phyloP scores from a whole-genome alignment of 2,888 invertebrate species.

The Argyresthia goedartella region DNA sequence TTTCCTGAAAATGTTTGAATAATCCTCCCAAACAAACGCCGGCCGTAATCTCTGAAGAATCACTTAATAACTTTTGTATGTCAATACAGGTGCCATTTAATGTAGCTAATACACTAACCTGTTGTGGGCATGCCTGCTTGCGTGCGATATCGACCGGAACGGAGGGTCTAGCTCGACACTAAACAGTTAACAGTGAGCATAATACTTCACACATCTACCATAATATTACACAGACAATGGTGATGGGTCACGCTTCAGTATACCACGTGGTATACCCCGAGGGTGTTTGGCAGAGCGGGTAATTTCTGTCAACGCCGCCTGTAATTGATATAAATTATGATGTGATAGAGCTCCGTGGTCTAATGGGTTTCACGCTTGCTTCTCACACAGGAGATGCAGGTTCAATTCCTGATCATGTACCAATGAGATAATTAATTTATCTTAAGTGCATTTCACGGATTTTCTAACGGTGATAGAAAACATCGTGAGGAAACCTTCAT shows the following conservation, averaged over 20 bases:
- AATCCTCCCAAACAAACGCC: too few species aligned
- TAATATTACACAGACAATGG: slow-evolving; percentile 1
- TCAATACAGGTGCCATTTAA: not conserved
- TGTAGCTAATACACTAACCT: not conserved
- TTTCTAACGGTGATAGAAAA: too few species aligned
- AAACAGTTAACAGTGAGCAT: not conserved
- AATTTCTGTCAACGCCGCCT: slow-evolving; percentile 11
- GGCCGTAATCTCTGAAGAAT: too few species aligned
- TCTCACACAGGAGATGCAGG: too few species aligned
- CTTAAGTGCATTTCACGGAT: too few species aligned
- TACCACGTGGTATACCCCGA: slow-evolving; percentile 25
- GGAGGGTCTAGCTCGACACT: slow-evolving; percentile 4
- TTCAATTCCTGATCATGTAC: too few species aligned
- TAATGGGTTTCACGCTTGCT: too few species aligned
- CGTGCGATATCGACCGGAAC: slow-evolving; percentile 50
- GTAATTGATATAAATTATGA: not conserved
- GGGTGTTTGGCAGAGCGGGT: slow-evolving; percentile 22
- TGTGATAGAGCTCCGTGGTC: too few species aligned
- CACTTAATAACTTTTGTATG: too few species aligned
- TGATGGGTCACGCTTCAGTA: slow-evolving; percentile 18
- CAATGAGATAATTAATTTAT: too few species aligned
- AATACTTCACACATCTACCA: not conserved
- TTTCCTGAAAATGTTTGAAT: too few species aligned
- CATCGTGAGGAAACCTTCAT: too few species aligned
- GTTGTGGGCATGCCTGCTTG: slow-evolving; percentile 30